These are phyloP conservation scores for Hycleus cichorii DNA, from an alignment of 1,140 invertebrate genomes.

Conservation along the genomic window DNA sequence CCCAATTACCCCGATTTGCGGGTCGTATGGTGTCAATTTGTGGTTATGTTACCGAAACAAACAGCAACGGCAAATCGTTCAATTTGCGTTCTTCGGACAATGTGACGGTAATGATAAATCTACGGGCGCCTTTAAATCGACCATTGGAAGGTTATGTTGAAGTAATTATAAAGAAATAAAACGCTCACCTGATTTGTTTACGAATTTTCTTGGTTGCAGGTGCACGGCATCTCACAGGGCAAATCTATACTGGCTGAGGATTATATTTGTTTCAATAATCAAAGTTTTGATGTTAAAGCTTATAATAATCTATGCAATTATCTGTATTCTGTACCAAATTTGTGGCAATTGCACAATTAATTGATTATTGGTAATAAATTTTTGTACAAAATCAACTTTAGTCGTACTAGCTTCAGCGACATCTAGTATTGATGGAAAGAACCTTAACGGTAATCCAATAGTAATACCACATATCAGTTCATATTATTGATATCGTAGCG, in stretches of 20 bases:
- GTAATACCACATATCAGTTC: no score
- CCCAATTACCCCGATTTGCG: constrained; percentile 13
- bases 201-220: constrained; percentile 6
- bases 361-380: no score
- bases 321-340: constrained; percentile 16
- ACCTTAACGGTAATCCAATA: no score
- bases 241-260: constrained; percentile 13
- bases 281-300: constrained; percentile 10
- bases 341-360: neutral
- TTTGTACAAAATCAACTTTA: no score
- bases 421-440: no score
- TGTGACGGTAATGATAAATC: constrained; percentile 6
- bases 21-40: constrained; percentile 10
- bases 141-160: constrained; percentile 12
- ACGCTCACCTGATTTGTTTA: no score
- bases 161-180: constrained; percentile 2
- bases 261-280: constrained; percentile 14
- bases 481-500: no score
- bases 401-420: no score
- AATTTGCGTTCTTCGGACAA: constrained; percentile 10
- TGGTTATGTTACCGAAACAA: constrained; percentile 2
- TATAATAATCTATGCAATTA: constrained; percentile 12
- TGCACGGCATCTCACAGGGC: constrained; percentile 7
- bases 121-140: constrained; percentile 6
- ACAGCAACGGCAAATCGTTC: constrained; percentile 7